Base-by-base conservation (phyloP, 2,113 vertebrate genomes). In the Galeopterus variegatus region DNA sequence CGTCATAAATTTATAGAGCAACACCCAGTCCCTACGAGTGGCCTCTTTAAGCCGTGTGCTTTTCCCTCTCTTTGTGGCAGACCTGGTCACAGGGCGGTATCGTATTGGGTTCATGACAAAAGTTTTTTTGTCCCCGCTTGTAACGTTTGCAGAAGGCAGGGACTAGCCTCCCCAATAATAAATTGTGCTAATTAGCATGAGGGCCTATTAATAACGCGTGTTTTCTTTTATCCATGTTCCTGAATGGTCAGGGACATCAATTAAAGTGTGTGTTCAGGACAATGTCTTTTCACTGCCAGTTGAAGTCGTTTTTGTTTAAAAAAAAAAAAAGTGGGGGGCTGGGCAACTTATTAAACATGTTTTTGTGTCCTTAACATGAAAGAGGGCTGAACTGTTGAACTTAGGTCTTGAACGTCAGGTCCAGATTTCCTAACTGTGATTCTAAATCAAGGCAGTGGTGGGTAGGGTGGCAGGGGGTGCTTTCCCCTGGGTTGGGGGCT, bases 181-280 rank as follows among this genome's bases (percentile, higher is more conserved):
- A 62, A 94, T 92, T 19, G 52, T 95, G 83, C 97, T 98, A 96
- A 98, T 98, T 98, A 98, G 97, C 95, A 76, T 95, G 95, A 96
- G 92, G 85, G 60, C 98, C 96, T 91, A 31, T 97, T 96, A 98
- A 98, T 98, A 98, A 97, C 98, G 90, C 62, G 26, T 94, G 87
- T 98, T 98, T 97, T 97, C 96, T 98, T 98, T 98, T 98, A 97
- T 98, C 97, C 82, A 26, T 94, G 90, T 92, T 98, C 90, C 96
- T 97, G 97, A 98, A 98, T 98, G 96, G 98, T 95, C 45, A 7
- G 97, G 97, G 97, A 98, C 98, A 98, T 98, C 98, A 98, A 98
- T 98, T 98, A 96, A 97, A 98, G 98, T 98, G 97, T 97, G 96
- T 91, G 86, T 95, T 96, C 76, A 92, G 97, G 95, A 98, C 97